Evolutionary conservation across 2,888 invertebrate genomes (phyloP).

Genomic region (Charanyca ferruginea): DNA sequence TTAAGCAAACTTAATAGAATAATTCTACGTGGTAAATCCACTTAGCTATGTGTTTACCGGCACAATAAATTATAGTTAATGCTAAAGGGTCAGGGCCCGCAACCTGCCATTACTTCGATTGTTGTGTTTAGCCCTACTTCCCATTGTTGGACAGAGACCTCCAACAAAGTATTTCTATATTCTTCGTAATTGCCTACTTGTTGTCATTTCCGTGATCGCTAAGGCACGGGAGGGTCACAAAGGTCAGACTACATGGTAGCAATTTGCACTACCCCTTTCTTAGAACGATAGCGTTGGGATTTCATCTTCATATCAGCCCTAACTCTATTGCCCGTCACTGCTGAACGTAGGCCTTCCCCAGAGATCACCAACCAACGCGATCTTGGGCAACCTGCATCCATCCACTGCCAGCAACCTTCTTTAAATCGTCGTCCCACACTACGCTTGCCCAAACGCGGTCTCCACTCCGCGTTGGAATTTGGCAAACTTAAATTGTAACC

Average conservation of each 20-base stretch:
- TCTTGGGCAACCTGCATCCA: too few species aligned
- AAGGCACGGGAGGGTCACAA: conserved; percentile 18
- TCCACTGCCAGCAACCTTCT: too few species aligned
- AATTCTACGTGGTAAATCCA: conserved; percentile 33
- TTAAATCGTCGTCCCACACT: too few species aligned
- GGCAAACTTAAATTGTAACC: conserved; percentile 3
- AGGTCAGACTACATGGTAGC: conserved; percentile 15
- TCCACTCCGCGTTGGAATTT: too few species aligned
- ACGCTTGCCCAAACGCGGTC: too few species aligned
- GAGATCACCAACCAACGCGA: too few species aligned
- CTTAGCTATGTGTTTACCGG: conserved; percentile 35
- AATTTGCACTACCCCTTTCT: conserved; percentile 25
- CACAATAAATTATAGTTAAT: conserved; percentile 46
- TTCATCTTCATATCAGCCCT: too few species aligned
- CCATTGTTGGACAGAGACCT: conserved; percentile 52
- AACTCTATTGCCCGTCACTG: too few species aligned
- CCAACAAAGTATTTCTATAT: conserved; percentile 35
- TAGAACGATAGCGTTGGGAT: background rate
- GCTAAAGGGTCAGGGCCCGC: conserved; percentile 52
- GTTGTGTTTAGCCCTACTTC: conserved; percentile 48
- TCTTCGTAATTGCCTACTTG: conserved; percentile 42
- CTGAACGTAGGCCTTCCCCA: too few species aligned
- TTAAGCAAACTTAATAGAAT: conserved; percentile 33
- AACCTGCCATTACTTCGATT: conserved; percentile 51
- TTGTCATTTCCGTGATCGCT: conserved; percentile 42